Conservation (phyloP, 2,888 invertebrate genomes). For the Ferrisia virgata region DNA sequence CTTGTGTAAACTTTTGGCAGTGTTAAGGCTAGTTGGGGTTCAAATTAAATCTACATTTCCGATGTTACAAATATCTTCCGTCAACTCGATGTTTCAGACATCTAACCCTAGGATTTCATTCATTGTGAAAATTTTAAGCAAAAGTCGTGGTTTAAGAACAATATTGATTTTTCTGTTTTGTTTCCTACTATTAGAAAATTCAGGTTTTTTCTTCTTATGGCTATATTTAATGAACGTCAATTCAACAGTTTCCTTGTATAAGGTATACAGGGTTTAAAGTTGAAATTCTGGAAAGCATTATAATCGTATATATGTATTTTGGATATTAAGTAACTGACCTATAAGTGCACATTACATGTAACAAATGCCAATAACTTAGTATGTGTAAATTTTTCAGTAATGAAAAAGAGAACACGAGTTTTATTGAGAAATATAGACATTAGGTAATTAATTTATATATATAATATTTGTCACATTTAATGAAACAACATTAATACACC, state of each 20-base stretch:
- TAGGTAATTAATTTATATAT: neutral
- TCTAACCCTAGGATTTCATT: too few relatives aligned
- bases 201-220: neutral
- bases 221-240: neutral
- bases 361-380: too few relatives aligned
- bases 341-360: too few relatives aligned
- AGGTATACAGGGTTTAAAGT: too few relatives aligned
- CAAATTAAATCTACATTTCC: conserved; percentile 2
- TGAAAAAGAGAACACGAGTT: too few relatives aligned
- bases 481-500: neutral
- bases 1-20: neutral
- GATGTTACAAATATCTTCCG: neutral
- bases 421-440: too few relatives aligned
- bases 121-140: neutral
- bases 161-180: neutral
- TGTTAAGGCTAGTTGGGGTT: neutral
- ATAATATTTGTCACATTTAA: neutral
- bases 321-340: too few relatives aligned
- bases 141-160: neutral
- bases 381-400: too few relatives aligned
- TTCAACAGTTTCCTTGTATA: neutral
- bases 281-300: too few relatives aligned
- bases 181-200: neutral
- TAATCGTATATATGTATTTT: neutral
- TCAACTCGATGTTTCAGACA: neutral